Evolutionary conservation across 2,797 vertebrate genomes (phyloP).

Genomic region (Anas georgica): DNA sequence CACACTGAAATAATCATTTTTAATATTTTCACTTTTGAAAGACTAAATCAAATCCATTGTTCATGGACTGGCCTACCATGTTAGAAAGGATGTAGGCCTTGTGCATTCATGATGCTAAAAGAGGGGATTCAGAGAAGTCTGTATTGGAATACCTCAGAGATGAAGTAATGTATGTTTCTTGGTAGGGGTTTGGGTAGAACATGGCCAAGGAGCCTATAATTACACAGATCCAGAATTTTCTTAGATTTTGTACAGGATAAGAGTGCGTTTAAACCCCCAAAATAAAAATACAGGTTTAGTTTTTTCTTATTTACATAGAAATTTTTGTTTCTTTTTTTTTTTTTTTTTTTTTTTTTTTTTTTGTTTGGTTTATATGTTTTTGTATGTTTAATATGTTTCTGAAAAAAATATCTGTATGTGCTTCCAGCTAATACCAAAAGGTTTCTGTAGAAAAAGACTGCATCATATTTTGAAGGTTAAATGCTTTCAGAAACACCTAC

Average conservation of each 20-base stretch:
- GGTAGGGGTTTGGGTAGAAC: neutral
- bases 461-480: neutral
- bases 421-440: neutral
- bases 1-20: neutral
- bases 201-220: neutral
- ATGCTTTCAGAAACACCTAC: neutral
- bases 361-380: too few species aligned
- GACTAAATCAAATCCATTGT: neutral
- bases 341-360: slow-evolving; percentile 7
- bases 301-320: neutral
- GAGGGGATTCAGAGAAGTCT: neutral
- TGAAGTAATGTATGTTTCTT: neutral
- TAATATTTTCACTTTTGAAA: neutral
- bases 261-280: neutral
- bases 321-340: neutral
- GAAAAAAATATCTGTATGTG: neutral
- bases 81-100: neutral
- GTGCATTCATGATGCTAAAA: neutral
- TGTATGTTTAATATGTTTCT: neutral
- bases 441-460: neutral
- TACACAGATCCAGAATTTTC: neutral
- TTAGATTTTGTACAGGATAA: neutral
- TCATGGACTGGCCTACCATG: neutral
- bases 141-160: neutral
- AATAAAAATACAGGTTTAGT: neutral